A percentile compares a stretch with the other conserved stretches of the same genome.
phyloP scores from a whole-genome alignment of 2,888 invertebrate genomes.

The Erebia aethiops region DNA sequence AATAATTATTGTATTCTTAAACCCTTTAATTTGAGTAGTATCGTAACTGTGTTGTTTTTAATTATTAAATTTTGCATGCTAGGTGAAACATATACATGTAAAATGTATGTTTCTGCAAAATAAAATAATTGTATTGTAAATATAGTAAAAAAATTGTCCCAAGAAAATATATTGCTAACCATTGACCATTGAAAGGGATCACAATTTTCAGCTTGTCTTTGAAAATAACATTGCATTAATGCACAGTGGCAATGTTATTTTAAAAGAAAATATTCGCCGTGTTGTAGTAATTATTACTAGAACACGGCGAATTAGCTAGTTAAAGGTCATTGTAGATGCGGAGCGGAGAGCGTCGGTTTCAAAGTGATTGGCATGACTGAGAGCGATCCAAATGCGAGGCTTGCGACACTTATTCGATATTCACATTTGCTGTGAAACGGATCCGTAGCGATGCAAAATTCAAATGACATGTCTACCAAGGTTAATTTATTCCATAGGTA shows the following conservation, averaged over 20 bases:
- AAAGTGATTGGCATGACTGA: conserved; percentile 68
- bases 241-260: background rate
- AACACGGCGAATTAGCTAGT: background rate
- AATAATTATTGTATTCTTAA: too few species aligned
- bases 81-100: too few species aligned
- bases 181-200: too few species aligned
- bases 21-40: too few species aligned
- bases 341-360: conserved; percentile 68
- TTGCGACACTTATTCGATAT: conserved; percentile 77
- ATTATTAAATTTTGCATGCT: too few species aligned
- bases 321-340: conserved; percentile 49
- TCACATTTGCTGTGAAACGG: conserved; percentile 68
- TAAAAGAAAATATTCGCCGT: too few species aligned
- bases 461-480: background rate
- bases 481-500: background rate
- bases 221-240: background rate
- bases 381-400: conserved; percentile 72
- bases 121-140: too few species aligned
- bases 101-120: too few species aligned
- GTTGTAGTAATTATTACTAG: too few species aligned
- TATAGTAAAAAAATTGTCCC: too few species aligned
- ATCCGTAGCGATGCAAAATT: background rate
- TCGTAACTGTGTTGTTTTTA: too few species aligned
- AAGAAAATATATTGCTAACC: too few species aligned
- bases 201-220: background rate